A percentile compares a stretch with the other conserved stretches of the same genome.
phyloP scores from a whole-genome alignment of 1,140 invertebrate species.

The Archegozetes longisetosus region DNA sequence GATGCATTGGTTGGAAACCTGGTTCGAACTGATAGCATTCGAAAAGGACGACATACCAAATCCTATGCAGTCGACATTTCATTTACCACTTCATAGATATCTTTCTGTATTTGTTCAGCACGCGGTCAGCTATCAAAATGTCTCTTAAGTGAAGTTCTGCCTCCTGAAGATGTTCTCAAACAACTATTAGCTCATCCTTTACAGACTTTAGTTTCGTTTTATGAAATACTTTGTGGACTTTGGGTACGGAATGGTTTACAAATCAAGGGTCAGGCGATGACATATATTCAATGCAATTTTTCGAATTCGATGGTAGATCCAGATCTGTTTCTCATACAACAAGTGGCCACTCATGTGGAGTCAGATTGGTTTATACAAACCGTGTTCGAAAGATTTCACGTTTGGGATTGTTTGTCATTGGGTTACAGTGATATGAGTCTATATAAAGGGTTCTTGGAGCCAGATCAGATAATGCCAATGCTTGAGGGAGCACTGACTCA shows the following conservation, averaged over 20 bases:
- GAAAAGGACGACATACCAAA: conserved; percentile 52
- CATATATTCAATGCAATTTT: conserved; percentile 95
- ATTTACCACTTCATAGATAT: conserved; percentile 86
- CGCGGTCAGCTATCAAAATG: conserved; percentile 61
- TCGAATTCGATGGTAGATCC: conserved; percentile 96
- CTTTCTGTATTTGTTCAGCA: conserved; percentile 80
- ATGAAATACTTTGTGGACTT: conserved; percentile 79
- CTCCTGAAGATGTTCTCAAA: conserved; percentile 43
- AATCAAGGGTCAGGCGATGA: conserved; percentile 96
- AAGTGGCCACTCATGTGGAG: conserved; percentile 72
- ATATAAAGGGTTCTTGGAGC: conserved; percentile 40
- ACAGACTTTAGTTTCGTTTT: conserved; percentile 76
- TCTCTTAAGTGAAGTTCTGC: conserved; percentile 55
- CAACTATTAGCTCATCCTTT: conserved; percentile 48
- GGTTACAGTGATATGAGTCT: conserved; percentile 37
- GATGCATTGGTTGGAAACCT: conserved; percentile 56
- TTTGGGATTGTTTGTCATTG: conserved; percentile 61
- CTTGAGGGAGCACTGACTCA: conserved; percentile 80
- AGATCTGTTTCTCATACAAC: conserved; percentile 80
- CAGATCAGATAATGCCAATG: conserved; percentile 61
- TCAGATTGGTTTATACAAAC: conserved; percentile 68
- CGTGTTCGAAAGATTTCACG: conserved; percentile 50
- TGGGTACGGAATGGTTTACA: conserved; percentile 94
- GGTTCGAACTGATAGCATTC: conserved; percentile 67
- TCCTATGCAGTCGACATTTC: conserved; percentile 75